Evolutionary conservation across 2,888 invertebrate species (phyloP).

Genomic region (Nemoura dubitans): DNA sequence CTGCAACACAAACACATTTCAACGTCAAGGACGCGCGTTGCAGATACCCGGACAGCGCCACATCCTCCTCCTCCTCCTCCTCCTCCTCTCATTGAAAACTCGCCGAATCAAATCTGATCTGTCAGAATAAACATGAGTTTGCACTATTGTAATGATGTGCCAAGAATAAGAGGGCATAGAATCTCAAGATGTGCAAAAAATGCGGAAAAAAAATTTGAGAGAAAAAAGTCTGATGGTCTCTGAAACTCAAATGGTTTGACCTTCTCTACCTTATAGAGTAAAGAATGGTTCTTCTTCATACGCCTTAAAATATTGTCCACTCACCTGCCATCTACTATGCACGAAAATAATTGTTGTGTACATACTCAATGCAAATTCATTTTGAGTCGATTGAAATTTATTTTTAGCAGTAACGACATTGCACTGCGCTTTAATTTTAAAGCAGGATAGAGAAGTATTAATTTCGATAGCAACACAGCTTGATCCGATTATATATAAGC

Average conservation of each 20-base stretch:
- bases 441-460: neutral
- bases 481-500: neutral
- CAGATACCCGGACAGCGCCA: neutral
- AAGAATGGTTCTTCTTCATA: neutral
- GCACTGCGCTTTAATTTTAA: neutral
- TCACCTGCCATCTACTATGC: neutral
- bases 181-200: neutral
- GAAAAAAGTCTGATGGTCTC: neutral
- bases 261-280: neutral
- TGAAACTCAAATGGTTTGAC: neutral
- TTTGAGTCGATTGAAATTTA: too few relatives aligned
- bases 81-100: neutral
- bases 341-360: neutral
- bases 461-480: neutral
- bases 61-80: neutral
- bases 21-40: neutral
- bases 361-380: neutral
- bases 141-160: neutral
- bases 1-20: slow-evolving; percentile 64
- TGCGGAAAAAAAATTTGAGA: neutral
- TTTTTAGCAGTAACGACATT: neutral
- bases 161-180: neutral
- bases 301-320: neutral
- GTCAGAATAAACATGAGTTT: neutral
- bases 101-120: neutral